Evolutionary conservation across 2,797 vertebrate species (phyloP), one percentile per base, ranked within the genome.

Genomic region (Lacerta viridis): DNA sequence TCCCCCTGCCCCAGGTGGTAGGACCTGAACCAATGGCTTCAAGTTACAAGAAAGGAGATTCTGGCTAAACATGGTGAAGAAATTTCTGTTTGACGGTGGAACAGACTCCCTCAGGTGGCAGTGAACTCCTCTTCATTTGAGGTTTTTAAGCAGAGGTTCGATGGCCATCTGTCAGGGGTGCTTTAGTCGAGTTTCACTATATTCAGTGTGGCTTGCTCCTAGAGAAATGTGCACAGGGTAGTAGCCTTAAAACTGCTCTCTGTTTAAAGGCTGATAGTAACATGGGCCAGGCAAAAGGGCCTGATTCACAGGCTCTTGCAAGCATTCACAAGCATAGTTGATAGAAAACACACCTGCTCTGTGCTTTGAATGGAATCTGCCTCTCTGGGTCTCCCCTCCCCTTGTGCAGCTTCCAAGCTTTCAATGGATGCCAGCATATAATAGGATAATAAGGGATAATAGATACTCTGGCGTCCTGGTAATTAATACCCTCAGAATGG

Each of bases 401-500:
- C 68, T 46, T 18, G 46, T 20, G 68, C 33, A 80, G 15, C 17
- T 71, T 87, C 36, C n/a, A 75, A 61, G 79, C 64, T 87, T 81
- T 87, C 50, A 71, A 1, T 81, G 55, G 33, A 61, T 81, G 68
- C 78, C 86, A 87, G 36, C 46, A 59, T 61, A n/a, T 81, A 87
- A 87, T 74, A 46, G 66, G 68, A 72, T 81, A 74, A 72, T 72
- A 61, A 74, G 41, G 46, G 68, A 87, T 87, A 87, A 74, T 81
- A 81, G 50, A 71, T 74, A 87, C 79, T 71, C 33, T 75, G 78
- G 69, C 74, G 69, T 79, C 69, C 50, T 74, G 36, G 79, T 87
- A 87, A 87, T 81, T 87, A 59, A 81, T 87, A 81, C 86, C 79
- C 39, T 87, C 29, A 23, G 69, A 80, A 55, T 3, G 46, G 78